Evolutionary conservation across 2,797 vertebrate genomes (phyloP), one percentile per base, ranked within the genome.

Genomic region (Vireo griseus): DNA sequence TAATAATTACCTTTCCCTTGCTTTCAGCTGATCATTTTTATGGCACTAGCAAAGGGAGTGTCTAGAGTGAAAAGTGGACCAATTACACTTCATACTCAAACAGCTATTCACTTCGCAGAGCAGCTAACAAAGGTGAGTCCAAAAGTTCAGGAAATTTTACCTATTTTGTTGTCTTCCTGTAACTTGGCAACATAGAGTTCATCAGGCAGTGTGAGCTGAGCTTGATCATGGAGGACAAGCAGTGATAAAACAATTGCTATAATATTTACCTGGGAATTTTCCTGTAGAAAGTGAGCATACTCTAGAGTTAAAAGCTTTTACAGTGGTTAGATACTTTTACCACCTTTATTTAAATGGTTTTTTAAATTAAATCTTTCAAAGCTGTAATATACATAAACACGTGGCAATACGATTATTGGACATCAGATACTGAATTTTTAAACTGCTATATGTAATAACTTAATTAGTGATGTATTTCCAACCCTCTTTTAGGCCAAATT

Each of bases 21-120:
- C 28, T 57, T 92, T 86, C 93, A 99, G 99, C 97, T 99, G 67
- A 99, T 99, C 90, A 97, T 99, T 97, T 99, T 99, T 97, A 99
- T 99, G 99, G 99, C 99, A 0, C 87, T 99, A 96, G 99, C 99
- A 11, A 99, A 98, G 58, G 99, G 99, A 28, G 97, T 98, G 19
- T 99, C 99, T 84, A 98, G 98, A 96, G 98, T 99, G 82, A 98
- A 98, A 94, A 99, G 98, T 6, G 99, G 99, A 58, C 98, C 99
- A 1, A 97, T 99, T 91, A 99, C 99, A 5, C 98, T 99, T 62
- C 99, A 99, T 97, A 99, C 99, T 3, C 98, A 99, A 97, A 99
- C 99, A 0, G 99, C 99, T 52, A 99, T 99, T 66, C 99, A 99
- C 94, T 98, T 99, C 63, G 98, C 99, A 79, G 99, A 99, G 95